Conservation (phyloP, 1,140 invertebrate genomes). For the Listronotus oregonensis region DNA sequence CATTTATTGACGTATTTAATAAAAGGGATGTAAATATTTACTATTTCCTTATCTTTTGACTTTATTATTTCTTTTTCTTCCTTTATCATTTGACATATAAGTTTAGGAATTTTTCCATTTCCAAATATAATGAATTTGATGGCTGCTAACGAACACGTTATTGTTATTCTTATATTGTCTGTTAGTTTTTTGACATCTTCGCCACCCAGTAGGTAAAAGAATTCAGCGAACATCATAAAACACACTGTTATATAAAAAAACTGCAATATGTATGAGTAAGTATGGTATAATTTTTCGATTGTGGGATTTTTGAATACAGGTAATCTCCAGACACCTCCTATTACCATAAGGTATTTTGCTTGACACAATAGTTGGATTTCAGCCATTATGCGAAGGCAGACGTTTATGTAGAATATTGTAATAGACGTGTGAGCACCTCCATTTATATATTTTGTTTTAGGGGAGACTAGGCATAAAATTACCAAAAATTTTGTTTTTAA, state of each 20-base stretch:
- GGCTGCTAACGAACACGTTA: conserved; percentile 1
- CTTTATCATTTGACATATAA: not conserved
- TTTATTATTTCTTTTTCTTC: not conserved
- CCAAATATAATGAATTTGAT: conserved; percentile 9
- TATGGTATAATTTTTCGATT: not conserved
- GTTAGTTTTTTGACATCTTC: conserved; percentile 14
- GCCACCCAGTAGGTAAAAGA: conserved; percentile 2
- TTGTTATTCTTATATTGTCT: conserved; percentile 10
- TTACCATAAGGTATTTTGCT: conserved; percentile 5
- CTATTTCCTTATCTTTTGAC: not conserved
- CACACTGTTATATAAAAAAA: not conserved
- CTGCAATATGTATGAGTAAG: not conserved
- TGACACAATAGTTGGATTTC: conserved; percentile 1
- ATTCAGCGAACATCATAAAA: not conserved
- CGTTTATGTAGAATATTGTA: too few relatives aligned
- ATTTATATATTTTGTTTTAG: too few relatives aligned
- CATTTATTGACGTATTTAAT: conserved; percentile 8
- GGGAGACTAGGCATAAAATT: too few relatives aligned
- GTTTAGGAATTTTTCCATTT: not conserved
- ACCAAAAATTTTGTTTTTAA: too few relatives aligned
- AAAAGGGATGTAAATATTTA: conserved; percentile 1
- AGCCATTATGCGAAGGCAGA: too few relatives aligned
- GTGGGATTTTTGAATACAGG: not conserved
- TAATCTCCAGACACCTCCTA: conserved; percentile 11
- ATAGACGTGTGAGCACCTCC: too few relatives aligned